phyloP scores from a whole-genome alignment of 2,888 invertebrate species.

The Eilema sororculum region DNA sequence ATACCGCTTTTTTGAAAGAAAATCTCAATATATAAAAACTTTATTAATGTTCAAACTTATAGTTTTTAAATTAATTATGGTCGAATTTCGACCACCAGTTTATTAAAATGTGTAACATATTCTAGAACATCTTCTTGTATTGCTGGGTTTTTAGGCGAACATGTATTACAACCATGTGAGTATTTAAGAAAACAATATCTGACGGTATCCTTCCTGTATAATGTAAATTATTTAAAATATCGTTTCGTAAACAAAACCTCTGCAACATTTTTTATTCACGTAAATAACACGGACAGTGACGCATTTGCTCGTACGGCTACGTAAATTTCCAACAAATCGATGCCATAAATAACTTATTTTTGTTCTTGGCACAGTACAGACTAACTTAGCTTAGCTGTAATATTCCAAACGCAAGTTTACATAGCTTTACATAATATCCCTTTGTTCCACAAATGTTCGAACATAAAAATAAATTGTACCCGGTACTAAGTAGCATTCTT shows the following conservation, averaged over 20 bases:
- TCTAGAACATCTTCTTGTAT: too few relatives aligned
- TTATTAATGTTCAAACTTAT: too few relatives aligned
- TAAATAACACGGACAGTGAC: neutral
- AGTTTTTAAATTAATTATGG: too few relatives aligned
- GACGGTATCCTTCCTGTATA: too few relatives aligned
- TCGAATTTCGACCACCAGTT: too few relatives aligned
- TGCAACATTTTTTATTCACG: conserved; percentile 1
- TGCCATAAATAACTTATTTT: conserved; percentile 4
- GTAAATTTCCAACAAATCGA: neutral
- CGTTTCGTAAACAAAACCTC: neutral
- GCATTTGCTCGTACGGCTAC: neutral
- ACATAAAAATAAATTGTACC: conserved; percentile 21
- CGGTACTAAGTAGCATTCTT: conserved; percentile 3
- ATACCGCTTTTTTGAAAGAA: too few relatives aligned
- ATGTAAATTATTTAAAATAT: neutral
- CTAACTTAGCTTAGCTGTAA: conserved; percentile 13
- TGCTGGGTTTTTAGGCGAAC: too few relatives aligned
- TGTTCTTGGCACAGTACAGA: conserved; percentile 32
- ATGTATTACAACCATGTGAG: too few relatives aligned
- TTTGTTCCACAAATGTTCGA: conserved; percentile 18
- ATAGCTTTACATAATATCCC: conserved; percentile 30
- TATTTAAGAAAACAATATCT: neutral
- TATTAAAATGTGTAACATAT: too few relatives aligned
- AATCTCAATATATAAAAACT: too few relatives aligned
- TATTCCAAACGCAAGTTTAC: conserved; percentile 31